Conservation (phyloP, 2,888 invertebrate species). For the Matsumyia berberina region DNA sequence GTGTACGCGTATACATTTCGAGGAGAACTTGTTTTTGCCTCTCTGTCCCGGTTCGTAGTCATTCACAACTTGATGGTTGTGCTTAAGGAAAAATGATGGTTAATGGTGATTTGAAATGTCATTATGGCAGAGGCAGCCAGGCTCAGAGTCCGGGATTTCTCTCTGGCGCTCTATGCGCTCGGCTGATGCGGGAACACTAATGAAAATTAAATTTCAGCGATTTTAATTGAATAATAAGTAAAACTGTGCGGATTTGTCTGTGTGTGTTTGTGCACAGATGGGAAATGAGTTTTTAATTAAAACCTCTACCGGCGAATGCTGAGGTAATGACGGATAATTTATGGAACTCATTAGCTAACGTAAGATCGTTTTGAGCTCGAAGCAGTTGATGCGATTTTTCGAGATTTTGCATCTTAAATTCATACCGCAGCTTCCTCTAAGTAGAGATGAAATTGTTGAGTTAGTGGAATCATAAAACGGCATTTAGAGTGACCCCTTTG, state of each 20-base stretch:
- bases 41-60: slow-evolving; percentile 1
- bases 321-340: slow-evolving; percentile 11
- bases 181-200: slow-evolving; percentile 52
- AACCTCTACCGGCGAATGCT: slow-evolving; percentile 27
- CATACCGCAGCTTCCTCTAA: too few relatives aligned
- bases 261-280: slow-evolving; percentile 26
- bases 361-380: neutral
- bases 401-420: too few relatives aligned
- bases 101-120: slow-evolving; percentile 75
- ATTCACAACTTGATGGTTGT: slow-evolving; percentile 35
- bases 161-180: neutral
- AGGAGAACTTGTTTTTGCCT: slow-evolving; percentile 31
- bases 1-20: slow-evolving; percentile 13
- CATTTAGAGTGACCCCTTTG: too few relatives aligned
- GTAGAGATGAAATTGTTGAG: too few relatives aligned
- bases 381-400: too few relatives aligned
- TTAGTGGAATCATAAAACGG: too few relatives aligned
- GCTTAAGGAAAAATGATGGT: slow-evolving; percentile 67
- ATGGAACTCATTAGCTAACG: slow-evolving; percentile 29
- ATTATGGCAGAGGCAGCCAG: slow-evolving; percentile 36
- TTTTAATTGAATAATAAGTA: slow-evolving; percentile 71
- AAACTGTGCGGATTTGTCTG: slow-evolving; percentile 32
- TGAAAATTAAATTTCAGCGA: slow-evolving; percentile 69
- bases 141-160: slow-evolving; percentile 1
- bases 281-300: slow-evolving; percentile 71